Base-by-base conservation (phyloP, 1,140 invertebrate species). In the Colletes gigas region DNA sequence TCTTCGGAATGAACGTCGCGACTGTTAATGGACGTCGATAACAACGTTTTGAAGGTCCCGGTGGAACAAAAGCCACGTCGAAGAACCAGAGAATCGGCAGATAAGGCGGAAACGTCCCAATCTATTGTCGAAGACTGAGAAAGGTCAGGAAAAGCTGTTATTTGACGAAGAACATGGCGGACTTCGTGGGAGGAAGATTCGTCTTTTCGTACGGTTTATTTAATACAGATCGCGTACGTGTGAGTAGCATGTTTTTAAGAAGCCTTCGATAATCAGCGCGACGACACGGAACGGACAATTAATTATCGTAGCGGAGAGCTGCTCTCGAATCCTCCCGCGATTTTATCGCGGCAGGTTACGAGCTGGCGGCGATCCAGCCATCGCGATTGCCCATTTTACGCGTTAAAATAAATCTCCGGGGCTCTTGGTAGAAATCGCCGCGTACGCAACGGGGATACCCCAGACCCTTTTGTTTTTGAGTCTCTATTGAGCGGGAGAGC, bases 331-430 rank as follows among this genome's bases (percentile, higher is more conserved):
- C 59, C 30, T 10, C 59, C 66, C 52, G 44, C 60, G 71, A 82
- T 82, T 74, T 84, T 78, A 76, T 68, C 60, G 57, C 52, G 52
- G 52, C 21, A 39, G 6, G 21, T 14, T 52, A 41, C 57, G 21
- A 44, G 30, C 14, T 84, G 78, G 74, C 78, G 54, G 47, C 21
- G 17, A 52, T 85, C 81, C 83, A 85, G 59, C n/a, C 74, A 63
- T 44, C 44, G 59, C 72, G 75, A 82, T 84, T 82, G 55, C 39
- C 78, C 74, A 65, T 68, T 81, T 80, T 75, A 71, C 62, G 75
- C 52, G 39, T 85, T 60, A 63, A 69, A 85, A 75, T 65, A 79
- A 79, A 73, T 79, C 70, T 47, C 54, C 10, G 41, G 15, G 44
- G 44, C 6, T 47, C 30, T 19, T 47, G 6, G 6, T 14, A 6